These are phyloP conservation scores for Rhabdomys pumilio DNA, from an alignment of 2,797 vertebrate species.

Conservation along the genomic window DNA sequence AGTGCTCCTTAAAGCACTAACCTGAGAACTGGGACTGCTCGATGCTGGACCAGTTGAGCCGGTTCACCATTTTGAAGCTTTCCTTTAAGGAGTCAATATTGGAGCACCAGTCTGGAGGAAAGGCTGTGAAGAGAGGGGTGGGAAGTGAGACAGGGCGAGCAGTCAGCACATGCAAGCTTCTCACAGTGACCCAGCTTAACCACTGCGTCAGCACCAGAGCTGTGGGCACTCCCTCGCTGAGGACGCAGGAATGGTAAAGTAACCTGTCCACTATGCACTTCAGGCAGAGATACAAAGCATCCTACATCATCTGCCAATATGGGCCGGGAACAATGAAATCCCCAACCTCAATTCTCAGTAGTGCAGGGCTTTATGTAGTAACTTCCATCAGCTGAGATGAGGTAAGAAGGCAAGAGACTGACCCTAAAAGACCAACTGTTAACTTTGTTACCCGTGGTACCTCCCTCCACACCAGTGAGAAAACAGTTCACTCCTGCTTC, in stretches of 20 bases:
- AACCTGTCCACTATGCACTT: not conserved
- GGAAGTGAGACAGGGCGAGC: not conserved
- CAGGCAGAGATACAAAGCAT: not conserved
- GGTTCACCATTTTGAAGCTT: slow-evolving; percentile 98
- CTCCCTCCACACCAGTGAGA: not conserved
- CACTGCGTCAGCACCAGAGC: not conserved
- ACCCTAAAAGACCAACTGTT: not conserved
- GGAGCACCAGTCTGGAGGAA: slow-evolving; percentile 97
- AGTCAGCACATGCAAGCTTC: not conserved
- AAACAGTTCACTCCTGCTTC: not conserved
- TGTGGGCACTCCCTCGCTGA: not conserved
- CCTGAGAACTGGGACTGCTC: slow-evolving; percentile 97
- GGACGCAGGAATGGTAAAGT: not conserved
- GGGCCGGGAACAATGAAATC: not conserved
- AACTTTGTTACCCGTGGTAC: not conserved
- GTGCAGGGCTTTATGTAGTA: not conserved
- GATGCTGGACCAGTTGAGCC: slow-evolving; percentile 98
- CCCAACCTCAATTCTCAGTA: not conserved
- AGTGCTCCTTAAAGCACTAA: slow-evolving; percentile 85
- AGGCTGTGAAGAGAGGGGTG: slow-evolving; percentile 86
- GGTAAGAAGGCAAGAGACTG: not conserved
- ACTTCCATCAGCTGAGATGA: not conserved
- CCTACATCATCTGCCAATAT: not conserved
- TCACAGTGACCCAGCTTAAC: too few species aligned
- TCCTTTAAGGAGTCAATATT: slow-evolving; percentile 97